Base-by-base conservation (phyloP, 30 jellyfish, hydroid and myxozoan genomes). In the Cassiopea andromeda region DNA sequence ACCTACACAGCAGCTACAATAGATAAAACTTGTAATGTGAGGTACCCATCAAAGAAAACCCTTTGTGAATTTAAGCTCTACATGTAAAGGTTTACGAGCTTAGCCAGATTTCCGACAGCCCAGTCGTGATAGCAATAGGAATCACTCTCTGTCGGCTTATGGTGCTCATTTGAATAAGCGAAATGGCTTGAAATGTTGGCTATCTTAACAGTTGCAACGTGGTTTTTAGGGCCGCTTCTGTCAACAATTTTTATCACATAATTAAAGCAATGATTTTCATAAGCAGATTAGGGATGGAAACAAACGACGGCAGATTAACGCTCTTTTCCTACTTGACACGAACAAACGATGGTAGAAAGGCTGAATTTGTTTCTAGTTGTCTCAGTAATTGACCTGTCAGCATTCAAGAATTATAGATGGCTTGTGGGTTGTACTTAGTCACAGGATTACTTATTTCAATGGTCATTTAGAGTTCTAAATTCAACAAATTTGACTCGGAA, bases 51-150 rank as follows among this genome's bases (percentile, higher is more conserved):
- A 70, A 70, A 12, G 79, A 27, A 70, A 18, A 43, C 44, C 81
- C 13, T 8, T 81, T 46, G 73, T 76, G 82, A 44, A 57, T 48
- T 45, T 87, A 47, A 60, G 81, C 46, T 48, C 82, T 61, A 48
- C 89, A 87, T 48, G 18, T 70, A 87, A 57, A 49, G 50, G n/a
- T 77, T 77, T 54, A 58, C 90, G 43, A 86, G 54, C 85, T 87
- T 87, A 87, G 85, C 90, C 90, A 78, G 94, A 87, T 87, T 87
- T 87, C 94, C 94, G 94, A 87, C 94, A 87, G 94, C 90, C 46
- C 94, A 79, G 89, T 68, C 74, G 90, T 60, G 85, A 77, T 77
- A 86, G 94, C 94, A 43, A 69, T 70, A 67, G 90, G 94, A 72
- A 38, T 78, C 84, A 69, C 46, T 69, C 90, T 38, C 85, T 87